phyloP scores from a whole-genome alignment of 2,113 vertebrate species.

The Formicarius rufipectus region DNA sequence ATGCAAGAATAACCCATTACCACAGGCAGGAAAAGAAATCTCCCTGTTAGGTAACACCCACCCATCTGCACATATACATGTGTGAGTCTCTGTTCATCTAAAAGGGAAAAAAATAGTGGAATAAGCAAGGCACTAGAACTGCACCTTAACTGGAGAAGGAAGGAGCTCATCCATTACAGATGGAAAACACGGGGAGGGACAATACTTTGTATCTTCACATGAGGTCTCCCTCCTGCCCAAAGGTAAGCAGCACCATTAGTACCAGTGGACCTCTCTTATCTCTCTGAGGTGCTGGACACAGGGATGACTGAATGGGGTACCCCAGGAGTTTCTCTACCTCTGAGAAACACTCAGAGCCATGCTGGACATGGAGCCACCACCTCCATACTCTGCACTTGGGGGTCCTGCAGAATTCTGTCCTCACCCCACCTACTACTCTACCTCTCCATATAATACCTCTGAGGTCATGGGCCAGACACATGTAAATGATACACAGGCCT shows the following conservation, averaged over 20 bases:
- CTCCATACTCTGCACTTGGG: neutral
- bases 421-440: neutral
- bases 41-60: neutral
- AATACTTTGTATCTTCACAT: neutral
- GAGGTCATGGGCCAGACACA: neutral
- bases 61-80: no score
- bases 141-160: neutral
- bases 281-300: neutral
- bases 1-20: neutral
- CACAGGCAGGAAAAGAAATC: neutral
- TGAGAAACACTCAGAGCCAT: neutral
- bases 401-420: neutral
- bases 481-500: neutral
- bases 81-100: neutral
- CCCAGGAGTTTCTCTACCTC: neutral
- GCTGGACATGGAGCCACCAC: rapidly evolving
- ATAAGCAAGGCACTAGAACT: neutral
- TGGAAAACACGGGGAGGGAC: neutral
- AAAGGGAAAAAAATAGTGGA: neutral
- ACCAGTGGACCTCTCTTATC: neutral
- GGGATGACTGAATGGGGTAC: neutral
- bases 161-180: neutral
- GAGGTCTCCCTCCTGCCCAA: neutral
- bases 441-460: neutral
- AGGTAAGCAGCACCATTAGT: neutral